These are phyloP conservation scores for Microtus oregoni DNA, from an alignment of 2,113 vertebrate species.

Conservation along the genomic window DNA sequence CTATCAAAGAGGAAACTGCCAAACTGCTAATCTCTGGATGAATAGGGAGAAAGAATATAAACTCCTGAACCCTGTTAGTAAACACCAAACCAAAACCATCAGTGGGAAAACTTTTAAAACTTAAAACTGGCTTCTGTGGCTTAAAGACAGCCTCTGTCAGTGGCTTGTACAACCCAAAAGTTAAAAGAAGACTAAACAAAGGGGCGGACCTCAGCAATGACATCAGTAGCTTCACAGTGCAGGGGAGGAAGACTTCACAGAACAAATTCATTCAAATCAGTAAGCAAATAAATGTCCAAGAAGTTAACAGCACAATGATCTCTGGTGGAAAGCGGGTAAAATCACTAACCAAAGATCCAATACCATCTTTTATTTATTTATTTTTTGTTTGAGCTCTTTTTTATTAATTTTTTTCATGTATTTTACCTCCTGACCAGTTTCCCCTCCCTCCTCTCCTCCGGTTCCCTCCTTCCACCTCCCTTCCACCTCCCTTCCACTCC, in stretches of 20 bases:
- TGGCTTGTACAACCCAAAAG: neutral
- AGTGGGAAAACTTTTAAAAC: slow-evolving; percentile 36
- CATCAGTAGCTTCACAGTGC: slow-evolving; percentile 8
- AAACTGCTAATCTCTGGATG: slow-evolving; percentile 18
- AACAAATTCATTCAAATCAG: slow-evolving; percentile 27
- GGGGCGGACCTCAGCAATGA: neutral
- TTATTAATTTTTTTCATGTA: neutral
- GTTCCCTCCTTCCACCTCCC: neutral
- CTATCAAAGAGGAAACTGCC: slow-evolving; percentile 11
- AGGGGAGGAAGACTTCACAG: slow-evolving; percentile 21
- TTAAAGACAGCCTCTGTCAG: slow-evolving; percentile 36
- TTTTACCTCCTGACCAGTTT: neutral
- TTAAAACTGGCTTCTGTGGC: neutral
- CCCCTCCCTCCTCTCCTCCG: neutral
- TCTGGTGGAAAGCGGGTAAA: neutral
- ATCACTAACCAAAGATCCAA: neutral
- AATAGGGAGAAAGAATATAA: slow-evolving; percentile 40
- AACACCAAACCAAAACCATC: slow-evolving; percentile 11
- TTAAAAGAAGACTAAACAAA: slow-evolving; percentile 32
- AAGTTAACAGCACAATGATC: neutral
- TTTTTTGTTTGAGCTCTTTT: neutral
- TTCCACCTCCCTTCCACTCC: neutral
- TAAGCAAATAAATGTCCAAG: slow-evolving; percentile 46
- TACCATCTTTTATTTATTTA: neutral
- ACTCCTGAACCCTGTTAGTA: slow-evolving; percentile 11